Base-by-base conservation (phyloP, 2,113 vertebrate genomes). In the Clupea harengus region DNA sequence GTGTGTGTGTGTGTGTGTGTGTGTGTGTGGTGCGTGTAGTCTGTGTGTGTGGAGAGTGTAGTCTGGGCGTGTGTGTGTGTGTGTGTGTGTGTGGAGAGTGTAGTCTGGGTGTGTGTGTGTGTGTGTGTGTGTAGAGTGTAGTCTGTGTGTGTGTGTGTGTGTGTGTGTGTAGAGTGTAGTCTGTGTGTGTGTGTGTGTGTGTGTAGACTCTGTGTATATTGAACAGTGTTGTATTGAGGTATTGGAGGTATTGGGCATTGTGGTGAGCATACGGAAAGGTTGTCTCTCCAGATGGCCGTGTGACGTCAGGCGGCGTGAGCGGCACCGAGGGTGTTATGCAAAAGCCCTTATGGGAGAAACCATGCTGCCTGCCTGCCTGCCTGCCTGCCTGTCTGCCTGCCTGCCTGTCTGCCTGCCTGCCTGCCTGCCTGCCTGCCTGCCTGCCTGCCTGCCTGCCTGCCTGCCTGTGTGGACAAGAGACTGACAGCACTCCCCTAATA, bases 231-330 rank as follows among this genome's bases (percentile, higher is more conserved):
- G 39, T 39, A 39, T 39, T 39, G 39, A 39, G 39, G 39, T 39
- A 39, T 64, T 8, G 20, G 18, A 64, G 57, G 5, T 83, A 83
- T 78, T 82, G 82, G 83, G 85, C 52, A 88, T 88, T 81, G 67
- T 64, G 82, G 22, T 25, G 39, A 83, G 81, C 86, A 84, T 88
- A 87, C 49, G 81, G 81, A 72, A 86, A 83, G 45, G 52, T 86
- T 81, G 17, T 9, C 84, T 45, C 25, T 88, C 78, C 85, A 90
- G 85, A 89, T 87, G 84, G 83, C 78, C 85, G n/a, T 78, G 84
- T 87, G 75, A 86, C 83, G 72, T 87, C 57, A 87, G 80, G 25
- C 49, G 28, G 84, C 46, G 32, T 81, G 57, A 86, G 86, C 49
- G 81, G 82, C 44, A 15, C n/a, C 22, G 15, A n/a, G 45, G 25